Evolutionary conservation across 2,113 vertebrate genomes (phyloP).

Genomic region (Atlantisia rogersi): DNA sequence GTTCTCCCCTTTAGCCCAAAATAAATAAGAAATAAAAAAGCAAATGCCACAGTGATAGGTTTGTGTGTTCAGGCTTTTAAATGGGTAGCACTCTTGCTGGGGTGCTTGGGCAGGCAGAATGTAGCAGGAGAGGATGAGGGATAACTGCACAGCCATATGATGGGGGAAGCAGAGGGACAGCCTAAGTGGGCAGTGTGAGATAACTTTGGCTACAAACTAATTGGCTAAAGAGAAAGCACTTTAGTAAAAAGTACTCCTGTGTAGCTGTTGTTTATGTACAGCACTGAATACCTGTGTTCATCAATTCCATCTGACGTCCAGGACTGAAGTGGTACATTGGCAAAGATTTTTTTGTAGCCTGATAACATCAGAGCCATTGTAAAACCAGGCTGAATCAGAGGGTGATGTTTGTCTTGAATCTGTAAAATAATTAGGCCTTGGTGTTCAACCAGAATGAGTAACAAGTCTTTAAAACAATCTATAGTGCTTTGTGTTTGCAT

Average conservation of each 20-base stretch:
- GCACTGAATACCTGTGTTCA: neutral
- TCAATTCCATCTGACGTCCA: neutral
- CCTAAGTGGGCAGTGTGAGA: accelerated
- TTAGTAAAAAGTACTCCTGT: neutral
- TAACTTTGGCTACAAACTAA: neutral
- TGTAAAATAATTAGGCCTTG: neutral
- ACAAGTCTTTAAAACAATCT: neutral
- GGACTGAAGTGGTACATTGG: neutral
- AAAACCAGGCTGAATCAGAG: neutral
- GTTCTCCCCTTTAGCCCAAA: neutral
- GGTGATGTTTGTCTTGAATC: neutral
- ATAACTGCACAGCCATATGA: neutral
- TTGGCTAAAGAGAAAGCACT: neutral
- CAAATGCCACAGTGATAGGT: neutral
- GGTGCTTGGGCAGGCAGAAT: neutral
- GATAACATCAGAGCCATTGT: neutral
- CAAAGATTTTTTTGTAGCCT: neutral
- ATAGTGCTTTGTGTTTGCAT: neutral
- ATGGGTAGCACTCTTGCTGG: accelerated
- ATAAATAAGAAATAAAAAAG: neutral
- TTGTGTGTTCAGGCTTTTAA: neutral
- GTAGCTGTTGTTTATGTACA: neutral
- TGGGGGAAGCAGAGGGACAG: neutral
- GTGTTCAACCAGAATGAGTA: neutral
- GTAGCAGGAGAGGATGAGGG: neutral